phyloP scores from a whole-genome alignment of 1,140 invertebrate species.

The Calliphora vicina region DNA sequence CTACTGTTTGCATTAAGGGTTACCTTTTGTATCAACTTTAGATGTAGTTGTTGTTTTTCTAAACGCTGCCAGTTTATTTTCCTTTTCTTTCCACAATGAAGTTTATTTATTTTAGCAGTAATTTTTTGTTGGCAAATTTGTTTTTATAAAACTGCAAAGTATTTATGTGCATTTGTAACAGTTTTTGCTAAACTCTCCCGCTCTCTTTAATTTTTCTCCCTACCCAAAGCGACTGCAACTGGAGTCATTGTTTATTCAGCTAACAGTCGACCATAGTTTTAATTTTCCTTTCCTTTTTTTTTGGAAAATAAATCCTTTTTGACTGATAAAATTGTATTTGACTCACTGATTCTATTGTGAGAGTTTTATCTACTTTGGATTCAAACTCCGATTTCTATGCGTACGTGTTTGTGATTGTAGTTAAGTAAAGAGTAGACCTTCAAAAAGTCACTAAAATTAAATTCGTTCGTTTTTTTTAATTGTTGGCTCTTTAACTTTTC shows the following conservation, averaged over 20 bases:
- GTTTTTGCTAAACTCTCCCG: background rate
- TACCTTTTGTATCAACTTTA: background rate
- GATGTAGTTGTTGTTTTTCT: slow-evolving; percentile 19
- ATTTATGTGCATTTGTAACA: background rate
- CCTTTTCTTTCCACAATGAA: background rate
- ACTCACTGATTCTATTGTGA: slow-evolving; percentile 1
- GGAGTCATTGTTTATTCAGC: background rate
- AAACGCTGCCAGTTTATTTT: background rate
- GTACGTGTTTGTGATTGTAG: background rate
- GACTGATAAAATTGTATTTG: background rate
- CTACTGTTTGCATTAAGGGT: background rate
- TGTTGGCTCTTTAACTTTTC: slow-evolving; percentile 44
- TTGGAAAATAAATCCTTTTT: background rate
- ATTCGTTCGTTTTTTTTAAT: slow-evolving; percentile 57
- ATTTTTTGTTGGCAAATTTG: slow-evolving; percentile 13
- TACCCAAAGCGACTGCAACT: background rate
- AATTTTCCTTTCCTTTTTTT: no score
- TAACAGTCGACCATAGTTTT: background rate
- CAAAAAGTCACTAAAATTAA: slow-evolving; percentile 60
- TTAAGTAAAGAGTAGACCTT: slow-evolving; percentile 41
- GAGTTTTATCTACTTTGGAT: background rate
- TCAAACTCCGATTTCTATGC: background rate
- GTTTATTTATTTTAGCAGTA: background rate
- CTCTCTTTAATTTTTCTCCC: background rate
- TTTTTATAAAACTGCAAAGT: background rate